phyloP scores from a whole-genome alignment of 1,140 invertebrate species.

The Leptonema lineaticorne region DNA sequence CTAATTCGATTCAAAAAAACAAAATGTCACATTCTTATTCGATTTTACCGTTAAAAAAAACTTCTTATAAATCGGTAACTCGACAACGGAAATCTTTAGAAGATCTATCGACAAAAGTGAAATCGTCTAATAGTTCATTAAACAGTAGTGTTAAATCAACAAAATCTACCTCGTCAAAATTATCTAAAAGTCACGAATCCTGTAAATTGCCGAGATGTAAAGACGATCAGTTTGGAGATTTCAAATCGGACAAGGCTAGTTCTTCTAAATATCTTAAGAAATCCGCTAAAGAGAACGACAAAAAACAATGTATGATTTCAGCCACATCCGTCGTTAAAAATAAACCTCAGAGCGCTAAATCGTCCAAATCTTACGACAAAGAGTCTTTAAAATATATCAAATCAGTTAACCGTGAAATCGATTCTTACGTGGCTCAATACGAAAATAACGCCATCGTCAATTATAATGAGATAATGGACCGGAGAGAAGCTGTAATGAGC shows the following conservation, averaged over 20 bases:
- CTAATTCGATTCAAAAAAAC: background rate
- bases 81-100: slow-evolving; percentile 26
- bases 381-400: slow-evolving; percentile 37
- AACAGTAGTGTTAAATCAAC: slow-evolving; percentile 23
- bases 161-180: slow-evolving; percentile 10
- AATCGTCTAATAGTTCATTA: slow-evolving; percentile 25
- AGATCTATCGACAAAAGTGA: slow-evolving; percentile 23
- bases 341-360: slow-evolving; percentile 14
- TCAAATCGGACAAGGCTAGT: slow-evolving; percentile 23
- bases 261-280: slow-evolving; percentile 7
- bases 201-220: slow-evolving; percentile 7
- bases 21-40: slow-evolving; percentile 7
- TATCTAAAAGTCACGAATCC: background rate
- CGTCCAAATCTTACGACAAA: slow-evolving; percentile 4
- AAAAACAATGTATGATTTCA: slow-evolving; percentile 23
- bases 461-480: slow-evolving; percentile 57
- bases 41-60: slow-evolving; percentile 19
- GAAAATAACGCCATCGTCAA: slow-evolving; percentile 42
- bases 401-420: slow-evolving; percentile 40
- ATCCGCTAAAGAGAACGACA: background rate
- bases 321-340: slow-evolving; percentile 8
- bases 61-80: background rate
- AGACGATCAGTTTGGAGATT: slow-evolving; percentile 25
- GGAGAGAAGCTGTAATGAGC: slow-evolving; percentile 59
- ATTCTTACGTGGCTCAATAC: slow-evolving; percentile 34